Evolutionary conservation across 2,888 invertebrate species (phyloP), one percentile per base, ranked within the genome.

Genomic region (Celastrina argiolus): DNA sequence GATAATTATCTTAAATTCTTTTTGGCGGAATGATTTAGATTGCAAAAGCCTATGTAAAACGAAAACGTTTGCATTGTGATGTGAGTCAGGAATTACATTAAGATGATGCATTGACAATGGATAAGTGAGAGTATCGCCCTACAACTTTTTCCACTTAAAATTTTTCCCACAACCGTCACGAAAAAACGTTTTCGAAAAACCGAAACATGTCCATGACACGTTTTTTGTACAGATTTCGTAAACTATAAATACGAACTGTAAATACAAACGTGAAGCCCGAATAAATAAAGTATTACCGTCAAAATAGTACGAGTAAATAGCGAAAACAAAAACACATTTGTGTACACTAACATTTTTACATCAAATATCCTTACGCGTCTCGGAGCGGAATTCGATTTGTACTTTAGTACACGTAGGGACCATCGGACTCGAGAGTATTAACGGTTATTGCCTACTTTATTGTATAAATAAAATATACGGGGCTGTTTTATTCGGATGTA

Each of bases 341-440:
- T 51, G 51, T 51, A 51, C 51, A 51, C 51, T 51, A 22, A 51
- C 51, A 51, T 51, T 22, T 51, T 51, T 10, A 26, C 26, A 45
- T 18, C 45, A 51, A 51, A 51, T 26, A 42, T 45, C 10, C 10
- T 45, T 18, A 45, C 12, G 45, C 18, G 18, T 45, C 18, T 26
- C 14, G 51, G 51, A 22, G 22, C 6, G 12, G 26, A 51, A 51
- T 51, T 51, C 51, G 22, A 51, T 51, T 51, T 51, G 22, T 51
- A 22, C 18, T 45, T 18, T 16, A 45, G 18, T 45, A 45, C 18
- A 31, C 31, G 31, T 31, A 31, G 31, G 31, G 31, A 7, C 31
- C 31, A 31, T 31, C 31, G 18, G 45, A 18, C 8, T 10, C 45
- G 16, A 18, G 39, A 26, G 51, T 51, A 22, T 51, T 51, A 51